Conservation (phyloP, 1,140 invertebrate species). For the Pantala flavescens region DNA sequence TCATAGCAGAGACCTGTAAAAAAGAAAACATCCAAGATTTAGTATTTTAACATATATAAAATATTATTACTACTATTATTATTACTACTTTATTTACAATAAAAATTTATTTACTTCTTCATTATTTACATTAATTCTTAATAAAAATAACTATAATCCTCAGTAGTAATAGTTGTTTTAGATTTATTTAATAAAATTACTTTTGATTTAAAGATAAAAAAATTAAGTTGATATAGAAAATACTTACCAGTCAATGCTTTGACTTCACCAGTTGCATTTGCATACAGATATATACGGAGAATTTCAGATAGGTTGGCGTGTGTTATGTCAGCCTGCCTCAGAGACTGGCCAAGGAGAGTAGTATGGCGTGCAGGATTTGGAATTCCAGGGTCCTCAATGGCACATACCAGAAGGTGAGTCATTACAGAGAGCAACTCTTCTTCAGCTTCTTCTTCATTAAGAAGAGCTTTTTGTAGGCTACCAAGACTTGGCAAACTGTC, state of each 20-base stretch:
- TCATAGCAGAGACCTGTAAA: slow-evolving; percentile 46
- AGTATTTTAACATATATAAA: neutral
- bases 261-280: slow-evolving; percentile 74
- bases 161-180: too few relatives aligned
- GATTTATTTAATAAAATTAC: too few relatives aligned
- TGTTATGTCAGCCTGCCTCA: slow-evolving; percentile 84
- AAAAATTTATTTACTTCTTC: too few relatives aligned
- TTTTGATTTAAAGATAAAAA: too few relatives aligned
- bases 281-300: slow-evolving; percentile 76
- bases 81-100: too few relatives aligned
- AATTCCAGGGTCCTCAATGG: slow-evolving; percentile 88
- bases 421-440: slow-evolving; percentile 80
- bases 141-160: too few relatives aligned
- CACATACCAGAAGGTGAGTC: slow-evolving; percentile 80
- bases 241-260: slow-evolving; percentile 58
- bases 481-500: slow-evolving; percentile 77
- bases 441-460: slow-evolving; percentile 74
- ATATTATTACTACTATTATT: too few relatives aligned
- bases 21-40: neutral
- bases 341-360: slow-evolving; percentile 77
- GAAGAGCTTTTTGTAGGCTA: slow-evolving; percentile 71
- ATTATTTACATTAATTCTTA: too few relatives aligned
- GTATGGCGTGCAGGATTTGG: slow-evolving; percentile 77
- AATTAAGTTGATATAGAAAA: slow-evolving; percentile 6
- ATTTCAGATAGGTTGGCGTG: slow-evolving; percentile 87